phyloP scores from a whole-genome alignment of 2,888 invertebrate genomes.

The Mythimna vitellina region DNA sequence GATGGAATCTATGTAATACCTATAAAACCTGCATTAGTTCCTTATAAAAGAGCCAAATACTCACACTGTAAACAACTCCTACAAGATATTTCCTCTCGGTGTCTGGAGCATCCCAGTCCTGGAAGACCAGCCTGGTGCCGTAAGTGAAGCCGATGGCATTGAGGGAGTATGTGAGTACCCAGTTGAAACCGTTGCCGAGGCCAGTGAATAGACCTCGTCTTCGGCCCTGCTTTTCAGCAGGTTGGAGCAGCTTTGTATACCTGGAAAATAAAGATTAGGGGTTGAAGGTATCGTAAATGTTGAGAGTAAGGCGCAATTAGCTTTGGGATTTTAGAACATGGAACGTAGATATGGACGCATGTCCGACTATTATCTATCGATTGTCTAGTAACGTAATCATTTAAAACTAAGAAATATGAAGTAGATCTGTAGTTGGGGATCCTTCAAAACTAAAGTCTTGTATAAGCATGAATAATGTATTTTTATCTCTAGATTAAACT shows the following conservation, averaged over 20 bases:
- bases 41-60: conserved; percentile 64
- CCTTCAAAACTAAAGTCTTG: not conserved
- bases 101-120: conserved; percentile 89
- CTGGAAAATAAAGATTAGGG: conserved; percentile 69
- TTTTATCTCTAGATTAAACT: not conserved
- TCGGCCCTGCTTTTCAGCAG: conserved; percentile 92
- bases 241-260: conserved; percentile 89
- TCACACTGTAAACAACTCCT: conserved; percentile 93
- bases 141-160: conserved; percentile 95
- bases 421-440: no score
- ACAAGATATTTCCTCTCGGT: conserved; percentile 92
- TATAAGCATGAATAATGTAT: not conserved
- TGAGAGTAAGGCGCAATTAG: not conserved
- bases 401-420: no score
- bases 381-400: no score
- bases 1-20: no score
- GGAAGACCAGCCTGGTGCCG: conserved; percentile 93
- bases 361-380: not conserved
- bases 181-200: conserved; percentile 93
- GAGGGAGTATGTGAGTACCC: conserved; percentile 94
- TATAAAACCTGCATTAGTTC: no score
- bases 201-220: conserved; percentile 93
- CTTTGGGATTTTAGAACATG: not conserved
- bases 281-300: not conserved
- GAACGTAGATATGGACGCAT: not conserved